phyloP scores from a whole-genome alignment of 2,113 vertebrate species.

The Oreotrochilus melanogaster region DNA sequence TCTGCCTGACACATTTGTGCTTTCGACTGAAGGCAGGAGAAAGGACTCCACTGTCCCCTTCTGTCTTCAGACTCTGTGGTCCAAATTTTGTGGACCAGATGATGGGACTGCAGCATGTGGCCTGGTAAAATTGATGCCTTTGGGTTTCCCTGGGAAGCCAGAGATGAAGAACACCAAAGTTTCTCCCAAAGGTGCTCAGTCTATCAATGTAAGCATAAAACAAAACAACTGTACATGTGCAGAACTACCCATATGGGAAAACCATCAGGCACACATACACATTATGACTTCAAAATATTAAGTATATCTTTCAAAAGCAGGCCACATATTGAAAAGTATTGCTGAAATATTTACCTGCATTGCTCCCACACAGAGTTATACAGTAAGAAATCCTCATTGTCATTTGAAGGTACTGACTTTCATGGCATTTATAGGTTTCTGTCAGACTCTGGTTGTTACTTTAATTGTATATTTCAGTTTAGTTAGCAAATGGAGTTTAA shows the following conservation, averaged over 20 bases:
- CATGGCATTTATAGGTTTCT: not conserved
- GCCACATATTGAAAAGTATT: not conserved
- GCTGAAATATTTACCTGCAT: not conserved
- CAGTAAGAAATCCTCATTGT: not conserved
- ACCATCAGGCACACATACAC: not conserved
- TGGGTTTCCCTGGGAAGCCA: not conserved
- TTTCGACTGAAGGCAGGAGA: not conserved
- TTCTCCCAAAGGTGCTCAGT: not conserved
- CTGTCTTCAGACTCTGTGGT: not conserved
- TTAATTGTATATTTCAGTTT: not conserved
- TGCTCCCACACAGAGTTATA: not conserved
- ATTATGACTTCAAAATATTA: not conserved
- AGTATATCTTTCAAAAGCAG: not conserved
- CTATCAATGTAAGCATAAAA: not conserved
- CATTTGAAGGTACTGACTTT: not conserved
- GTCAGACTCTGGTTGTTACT: not conserved
- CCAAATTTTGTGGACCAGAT: not conserved
- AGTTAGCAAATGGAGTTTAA: not conserved
- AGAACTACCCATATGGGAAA: not conserved
- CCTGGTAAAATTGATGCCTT: not conserved
- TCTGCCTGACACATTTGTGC: not conserved
- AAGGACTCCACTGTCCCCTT: not conserved
- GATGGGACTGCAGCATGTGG: not conserved
- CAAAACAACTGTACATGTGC: rapidly evolving
- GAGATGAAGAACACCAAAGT: not conserved